Evolutionary conservation across 2,888 invertebrate genomes (phyloP), one percentile per base, ranked within the genome.

Genomic region (Diabrotica balteata): DNA sequence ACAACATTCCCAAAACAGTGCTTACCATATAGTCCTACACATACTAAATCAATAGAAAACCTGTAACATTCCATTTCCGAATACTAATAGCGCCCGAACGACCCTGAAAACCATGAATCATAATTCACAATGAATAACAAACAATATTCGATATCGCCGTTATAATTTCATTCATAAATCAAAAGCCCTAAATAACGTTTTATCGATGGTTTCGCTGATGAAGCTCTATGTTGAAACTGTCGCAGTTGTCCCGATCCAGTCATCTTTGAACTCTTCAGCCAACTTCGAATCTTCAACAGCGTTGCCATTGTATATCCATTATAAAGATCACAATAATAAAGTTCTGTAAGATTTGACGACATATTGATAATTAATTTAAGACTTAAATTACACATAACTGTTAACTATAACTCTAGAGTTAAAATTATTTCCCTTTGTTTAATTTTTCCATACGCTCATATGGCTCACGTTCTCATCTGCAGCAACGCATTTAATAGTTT

Each of bases 141-240:
- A 58, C 67, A 63, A 66, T 60, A 66, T 55, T 60, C 49, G 59
- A 66, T 66, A 55, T 43, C 52, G 51, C 51, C 49, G 11, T 44
- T 51, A 59, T 67, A 67, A 67, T 58, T 63, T 59, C 63, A 67
- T 67, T 67, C 67, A 67, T 67, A 67, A 67, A 67, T 67, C 67
- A 67, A 67, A 59, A 63, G 54, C 53, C 22, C 49, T 22, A 32
- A 10, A 51, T 55, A 58, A 52, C 58, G 62, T 61, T 52, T 63
- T 67, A 67, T 67, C 67, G 62, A 63, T 67, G 65, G 59, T 59
- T 65, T 59, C 8, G 53, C 59, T 59, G 65, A 65, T 59, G 59
- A 63, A 63, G 58, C 63, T 58, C 49, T 42, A 59, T 55, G 62
- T 67, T 46, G 59, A 59, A 54, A 42, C 60, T 51, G 63, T 58